Evolutionary conservation across 2,113 vertebrate species (phyloP).

Genomic region (Rhinogobius similis): DNA sequence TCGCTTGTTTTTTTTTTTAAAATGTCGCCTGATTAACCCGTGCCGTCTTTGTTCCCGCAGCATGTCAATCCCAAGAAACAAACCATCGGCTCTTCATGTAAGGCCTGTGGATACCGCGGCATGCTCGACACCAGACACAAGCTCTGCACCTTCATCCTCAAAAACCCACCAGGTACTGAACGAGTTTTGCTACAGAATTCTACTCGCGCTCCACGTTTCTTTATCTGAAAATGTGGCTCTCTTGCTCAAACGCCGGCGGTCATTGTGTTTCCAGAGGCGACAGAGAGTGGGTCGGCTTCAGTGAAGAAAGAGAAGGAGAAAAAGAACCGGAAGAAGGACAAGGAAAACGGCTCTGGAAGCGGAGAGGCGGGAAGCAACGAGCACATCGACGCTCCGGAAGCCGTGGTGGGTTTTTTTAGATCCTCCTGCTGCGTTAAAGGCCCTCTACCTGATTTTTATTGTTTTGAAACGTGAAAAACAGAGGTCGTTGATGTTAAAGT

Average conservation of each 20-base stretch:
- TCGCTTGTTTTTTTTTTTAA: no score
- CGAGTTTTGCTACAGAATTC: no score
- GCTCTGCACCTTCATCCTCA: constrained; percentile 99
- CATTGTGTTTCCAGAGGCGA: constrained; percentile 77
- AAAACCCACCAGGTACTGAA: constrained; percentile 96
- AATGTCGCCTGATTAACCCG: no score
- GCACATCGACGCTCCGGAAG: constrained; percentile 87
- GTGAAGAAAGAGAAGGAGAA: constrained; percentile 97
- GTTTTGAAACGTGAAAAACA: no score
- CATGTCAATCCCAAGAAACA: constrained; percentile 99
- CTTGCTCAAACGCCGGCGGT: not conserved
- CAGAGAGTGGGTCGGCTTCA: constrained; percentile 86
- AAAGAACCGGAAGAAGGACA: constrained; percentile 96
- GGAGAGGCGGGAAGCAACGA: constrained; percentile 84
- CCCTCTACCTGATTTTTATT: no score
- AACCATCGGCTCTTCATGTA: constrained; percentile 98
- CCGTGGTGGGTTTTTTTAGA: constrained; percentile 76
- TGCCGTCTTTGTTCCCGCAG: constrained; percentile 69
- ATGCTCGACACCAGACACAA: constrained; percentile 99
- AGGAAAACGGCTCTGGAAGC: constrained; percentile 95
- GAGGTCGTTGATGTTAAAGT: no score
- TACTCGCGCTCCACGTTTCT: no score
- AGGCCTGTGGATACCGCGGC: constrained; percentile 97
- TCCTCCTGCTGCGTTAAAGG: no score
- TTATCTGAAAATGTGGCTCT: no score